A percentile compares a stretch with the other conserved stretches of the same genome.
Evolutionary conservation across 1,140 invertebrate genomes (phyloP).

Genomic region (Carposina sasakii): DNA sequence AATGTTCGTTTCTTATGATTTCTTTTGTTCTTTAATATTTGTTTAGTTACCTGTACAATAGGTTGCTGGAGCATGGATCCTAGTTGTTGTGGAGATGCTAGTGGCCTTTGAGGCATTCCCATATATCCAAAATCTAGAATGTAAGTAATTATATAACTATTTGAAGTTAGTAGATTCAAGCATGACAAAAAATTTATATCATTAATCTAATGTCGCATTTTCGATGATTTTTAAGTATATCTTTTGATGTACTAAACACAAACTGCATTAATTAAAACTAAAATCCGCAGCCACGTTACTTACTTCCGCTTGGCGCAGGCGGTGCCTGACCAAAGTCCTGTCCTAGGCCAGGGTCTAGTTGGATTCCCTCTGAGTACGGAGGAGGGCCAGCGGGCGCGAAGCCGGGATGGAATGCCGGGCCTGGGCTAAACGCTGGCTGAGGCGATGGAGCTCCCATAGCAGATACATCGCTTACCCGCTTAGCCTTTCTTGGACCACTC

Average conservation of each 20-base stretch:
- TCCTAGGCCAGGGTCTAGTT: conserved; percentile 44
- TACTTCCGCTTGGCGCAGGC: conserved; percentile 38
- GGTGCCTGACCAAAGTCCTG: conserved; percentile 38
- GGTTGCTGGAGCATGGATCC: conserved; percentile 66
- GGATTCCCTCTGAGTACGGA: conserved; percentile 53
- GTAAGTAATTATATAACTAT: too few species aligned
- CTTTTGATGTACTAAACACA: too few species aligned
- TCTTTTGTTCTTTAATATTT: too few species aligned
- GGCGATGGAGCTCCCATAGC: conserved; percentile 74
- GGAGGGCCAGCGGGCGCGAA: conserved; percentile 39
- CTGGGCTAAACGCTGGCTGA: conserved; percentile 31
- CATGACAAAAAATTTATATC: too few species aligned
- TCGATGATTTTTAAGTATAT: too few species aligned
- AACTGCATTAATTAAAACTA: too few species aligned
- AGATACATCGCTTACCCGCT: conserved; percentile 77
- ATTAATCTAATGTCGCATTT: too few species aligned
- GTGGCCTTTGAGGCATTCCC: conserved; percentile 35
- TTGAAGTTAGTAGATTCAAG: too few species aligned
- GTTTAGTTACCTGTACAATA: conserved; percentile 49
- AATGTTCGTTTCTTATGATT: too few species aligned
- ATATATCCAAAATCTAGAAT: conserved; percentile 51
- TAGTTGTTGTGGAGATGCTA: conserved; percentile 48
- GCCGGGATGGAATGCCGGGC: conserved; percentile 34
- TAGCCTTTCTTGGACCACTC: conserved; percentile 69
- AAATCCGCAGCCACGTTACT: too few species aligned